Conservation (phyloP, 2,888 invertebrate species). For the Erebia palarica region DNA sequence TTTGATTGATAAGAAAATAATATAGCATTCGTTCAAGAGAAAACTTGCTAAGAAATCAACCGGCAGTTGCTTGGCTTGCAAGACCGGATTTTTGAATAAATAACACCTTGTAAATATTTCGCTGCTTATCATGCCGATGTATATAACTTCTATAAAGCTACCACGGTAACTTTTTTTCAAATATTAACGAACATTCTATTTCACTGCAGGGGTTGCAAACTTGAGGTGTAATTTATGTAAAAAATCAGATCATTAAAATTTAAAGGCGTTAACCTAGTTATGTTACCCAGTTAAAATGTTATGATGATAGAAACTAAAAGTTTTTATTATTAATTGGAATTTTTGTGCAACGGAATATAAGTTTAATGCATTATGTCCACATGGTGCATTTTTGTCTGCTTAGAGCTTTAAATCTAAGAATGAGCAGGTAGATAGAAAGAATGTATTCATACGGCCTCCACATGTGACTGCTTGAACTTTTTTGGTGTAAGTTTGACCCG, state of each 20-base stretch:
- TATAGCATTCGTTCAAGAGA: conserved; percentile 27
- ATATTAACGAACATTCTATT: conserved; percentile 32
- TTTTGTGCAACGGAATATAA: conserved; percentile 28
- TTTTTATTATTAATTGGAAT: conserved; percentile 24
- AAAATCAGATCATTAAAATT: not conserved
- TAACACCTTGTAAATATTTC: conserved; percentile 27
- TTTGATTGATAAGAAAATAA: conserved; percentile 30
- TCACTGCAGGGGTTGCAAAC: conserved; percentile 25
- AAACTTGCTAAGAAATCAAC: conserved; percentile 29
- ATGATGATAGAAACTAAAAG: conserved; percentile 15
- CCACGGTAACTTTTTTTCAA: conserved; percentile 22
- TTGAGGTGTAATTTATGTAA: not conserved
- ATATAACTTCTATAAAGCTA: conserved; percentile 12
- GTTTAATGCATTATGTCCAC: conserved; percentile 29
- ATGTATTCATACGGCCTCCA: conserved; percentile 44
- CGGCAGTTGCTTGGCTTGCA: conserved; percentile 1
- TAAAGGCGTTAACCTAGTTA: conserved; percentile 20
- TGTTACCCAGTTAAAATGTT: not conserved
- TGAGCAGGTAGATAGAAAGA: conserved; percentile 47
- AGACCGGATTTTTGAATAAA: conserved; percentile 28
- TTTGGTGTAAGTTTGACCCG: conserved; percentile 29
- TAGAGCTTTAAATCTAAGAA: conserved; percentile 28
- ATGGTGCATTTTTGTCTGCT: conserved; percentile 43
- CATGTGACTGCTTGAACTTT: conserved; percentile 46
- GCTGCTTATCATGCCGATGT: conserved; percentile 27